phyloP scores from a whole-genome alignment of 1,140 invertebrate genomes.

The Adelges cooleyi region DNA sequence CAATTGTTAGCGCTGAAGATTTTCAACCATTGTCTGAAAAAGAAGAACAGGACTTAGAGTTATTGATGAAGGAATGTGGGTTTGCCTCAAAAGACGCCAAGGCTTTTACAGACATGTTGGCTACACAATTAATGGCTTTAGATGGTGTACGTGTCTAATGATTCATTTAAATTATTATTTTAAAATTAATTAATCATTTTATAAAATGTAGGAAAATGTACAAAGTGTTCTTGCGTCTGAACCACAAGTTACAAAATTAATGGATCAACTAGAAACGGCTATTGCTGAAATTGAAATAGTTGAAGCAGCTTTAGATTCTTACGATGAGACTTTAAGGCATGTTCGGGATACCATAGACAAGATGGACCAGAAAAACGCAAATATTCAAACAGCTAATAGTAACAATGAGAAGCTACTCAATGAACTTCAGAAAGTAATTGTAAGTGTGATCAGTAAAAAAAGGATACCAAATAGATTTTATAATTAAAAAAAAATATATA shows the following conservation, averaged over 20 bases:
- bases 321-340: slow-evolving; percentile 68
- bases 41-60: slow-evolving; percentile 65
- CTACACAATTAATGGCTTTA: slow-evolving; percentile 65
- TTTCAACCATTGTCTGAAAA: slow-evolving; percentile 73
- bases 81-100: slow-evolving; percentile 76
- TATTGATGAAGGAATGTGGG: slow-evolving; percentile 60
- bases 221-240: slow-evolving; percentile 74
- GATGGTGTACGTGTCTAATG: slow-evolving; percentile 52
- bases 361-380: slow-evolving; percentile 83
- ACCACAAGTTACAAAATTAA: slow-evolving; percentile 68
- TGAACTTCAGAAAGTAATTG: slow-evolving; percentile 69
- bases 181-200: background rate
- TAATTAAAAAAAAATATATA: slow-evolving; percentile 10
- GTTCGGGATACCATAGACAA: slow-evolving; percentile 75
- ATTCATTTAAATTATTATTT: too few species aligned
- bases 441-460: slow-evolving; percentile 40
- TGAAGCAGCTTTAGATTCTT: slow-evolving; percentile 57
- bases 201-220: slow-evolving; percentile 56
- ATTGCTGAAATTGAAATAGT: slow-evolving; percentile 64
- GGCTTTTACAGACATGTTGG: slow-evolving; percentile 69
- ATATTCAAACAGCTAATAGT: slow-evolving; percentile 72
- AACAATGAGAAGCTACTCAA: slow-evolving; percentile 70
- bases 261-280: slow-evolving; percentile 71
- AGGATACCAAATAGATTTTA: slow-evolving; percentile 8
- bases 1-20: slow-evolving; percentile 44